A percentile compares a stretch with the other conserved stretches of the same genome.
Conservation (phyloP, 2,888 invertebrate genomes). For the Agriopis marginaria region DNA sequence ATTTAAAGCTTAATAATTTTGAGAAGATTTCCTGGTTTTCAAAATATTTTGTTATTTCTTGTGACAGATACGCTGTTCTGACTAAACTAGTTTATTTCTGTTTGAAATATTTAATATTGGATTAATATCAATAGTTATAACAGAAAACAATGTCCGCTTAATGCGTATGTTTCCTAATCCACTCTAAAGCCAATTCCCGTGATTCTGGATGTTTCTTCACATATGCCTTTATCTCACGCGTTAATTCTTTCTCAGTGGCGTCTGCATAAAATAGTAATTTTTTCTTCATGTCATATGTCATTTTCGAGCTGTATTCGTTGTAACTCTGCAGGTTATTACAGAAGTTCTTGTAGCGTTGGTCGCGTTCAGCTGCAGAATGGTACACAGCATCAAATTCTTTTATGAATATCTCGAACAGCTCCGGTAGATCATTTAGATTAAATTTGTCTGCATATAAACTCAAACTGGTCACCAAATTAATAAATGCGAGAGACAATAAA, state of each 20-base stretch:
- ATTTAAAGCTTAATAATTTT: constrained; percentile 4
- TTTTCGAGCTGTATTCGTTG: neutral
- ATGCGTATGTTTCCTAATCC: neutral
- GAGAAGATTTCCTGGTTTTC: constrained; percentile 9
- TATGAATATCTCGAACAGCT: neutral
- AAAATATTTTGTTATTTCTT: neutral
- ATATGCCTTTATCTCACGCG: too few species aligned
- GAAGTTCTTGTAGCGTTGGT: neutral
- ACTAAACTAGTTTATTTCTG: neutral
- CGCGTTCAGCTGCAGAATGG: neutral
- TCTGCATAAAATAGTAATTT: neutral
- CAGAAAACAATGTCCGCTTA: neutral
- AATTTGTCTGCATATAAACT: neutral
- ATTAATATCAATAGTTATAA: too few species aligned
- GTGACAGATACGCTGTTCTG: too few species aligned
- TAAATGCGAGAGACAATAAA: neutral
- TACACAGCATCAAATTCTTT: neutral
- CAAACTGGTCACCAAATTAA: neutral
- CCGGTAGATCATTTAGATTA: neutral
- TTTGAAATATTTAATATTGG: neutral
- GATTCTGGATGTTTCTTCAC: neutral
- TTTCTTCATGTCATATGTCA: neutral
- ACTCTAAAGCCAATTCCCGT: neutral
- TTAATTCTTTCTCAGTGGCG: neutral
- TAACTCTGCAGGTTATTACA: neutral